phyloP scores from a whole-genome alignment of 30 jellyfish, hydroid and myxozoan genomes.

The Aurelia coerulea region DNA sequence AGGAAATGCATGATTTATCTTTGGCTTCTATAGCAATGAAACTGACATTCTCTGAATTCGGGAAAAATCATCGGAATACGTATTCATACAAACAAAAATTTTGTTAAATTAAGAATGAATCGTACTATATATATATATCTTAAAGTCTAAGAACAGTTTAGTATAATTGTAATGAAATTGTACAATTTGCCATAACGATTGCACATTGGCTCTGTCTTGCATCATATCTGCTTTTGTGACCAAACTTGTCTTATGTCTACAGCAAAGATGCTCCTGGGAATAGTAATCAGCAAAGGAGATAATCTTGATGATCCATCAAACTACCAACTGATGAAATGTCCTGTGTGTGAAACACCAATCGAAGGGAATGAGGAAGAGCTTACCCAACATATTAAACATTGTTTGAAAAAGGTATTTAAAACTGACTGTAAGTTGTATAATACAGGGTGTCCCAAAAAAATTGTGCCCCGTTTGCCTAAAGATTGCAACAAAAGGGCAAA shows the following conservation, averaged over 20 bases:
- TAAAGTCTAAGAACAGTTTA: no score
- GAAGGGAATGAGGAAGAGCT: conserved; percentile 63
- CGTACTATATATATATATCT: no score
- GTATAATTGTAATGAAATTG: no score
- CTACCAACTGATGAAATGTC: conserved; percentile 41
- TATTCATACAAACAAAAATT: no score
- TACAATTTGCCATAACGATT: background rate
- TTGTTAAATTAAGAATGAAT: no score
- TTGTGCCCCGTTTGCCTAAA: no score
- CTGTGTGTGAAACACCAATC: conserved; percentile 39
- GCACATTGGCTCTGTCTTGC: background rate
- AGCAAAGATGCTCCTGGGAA: conserved; percentile 37
- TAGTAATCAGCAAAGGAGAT: background rate
- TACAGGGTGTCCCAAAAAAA: background rate
- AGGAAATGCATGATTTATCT: no score
- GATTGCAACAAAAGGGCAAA: no score
- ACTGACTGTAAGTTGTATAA: background rate
- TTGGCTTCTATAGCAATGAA: no score
- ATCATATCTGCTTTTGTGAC: background rate
- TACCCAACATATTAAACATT: conserved; percentile 28
- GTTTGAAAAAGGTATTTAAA: conserved; percentile 47
- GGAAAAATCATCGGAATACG: no score
- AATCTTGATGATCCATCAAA: conserved; percentile 27
- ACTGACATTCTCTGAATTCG: no score
- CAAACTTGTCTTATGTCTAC: background rate